Conservation (phyloP, 2,113 vertebrate genomes). For the Phaethon lepturus region DNA sequence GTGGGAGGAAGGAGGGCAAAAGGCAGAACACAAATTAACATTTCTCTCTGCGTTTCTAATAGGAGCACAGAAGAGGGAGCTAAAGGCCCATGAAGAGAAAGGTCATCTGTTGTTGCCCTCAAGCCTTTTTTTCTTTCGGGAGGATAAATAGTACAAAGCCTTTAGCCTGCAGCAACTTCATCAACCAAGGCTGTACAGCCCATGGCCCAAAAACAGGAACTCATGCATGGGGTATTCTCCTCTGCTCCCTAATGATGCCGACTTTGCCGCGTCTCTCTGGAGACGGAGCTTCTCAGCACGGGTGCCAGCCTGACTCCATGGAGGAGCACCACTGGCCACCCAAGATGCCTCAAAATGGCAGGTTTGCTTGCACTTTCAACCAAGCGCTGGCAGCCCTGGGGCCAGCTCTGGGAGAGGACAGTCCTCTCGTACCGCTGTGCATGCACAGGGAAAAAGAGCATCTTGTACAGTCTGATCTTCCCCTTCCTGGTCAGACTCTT, state of each 20-base stretch:
- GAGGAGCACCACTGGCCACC: not conserved
- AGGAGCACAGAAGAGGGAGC: constrained; percentile 56
- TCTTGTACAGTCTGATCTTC: not conserved
- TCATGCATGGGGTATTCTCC: not conserved
- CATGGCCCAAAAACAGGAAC: not conserved
- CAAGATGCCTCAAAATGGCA: not conserved
- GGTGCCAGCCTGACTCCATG: not conserved
- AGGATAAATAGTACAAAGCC: not conserved
- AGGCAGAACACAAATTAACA: not conserved
- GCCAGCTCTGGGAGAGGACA: not conserved
- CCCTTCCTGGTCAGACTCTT: not conserved
- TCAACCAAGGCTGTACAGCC: not conserved
- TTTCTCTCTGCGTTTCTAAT: not conserved
- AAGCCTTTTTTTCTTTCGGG: not conserved
- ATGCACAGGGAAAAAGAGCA: not conserved
- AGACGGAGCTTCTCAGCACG: rapidly evolving
- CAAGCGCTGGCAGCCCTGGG: not conserved
- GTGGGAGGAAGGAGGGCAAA: not conserved
- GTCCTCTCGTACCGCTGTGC: not conserved
- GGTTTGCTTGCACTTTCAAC: not conserved
- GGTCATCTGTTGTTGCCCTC: not conserved
- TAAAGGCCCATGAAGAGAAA: not conserved
- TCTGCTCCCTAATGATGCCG: not conserved
- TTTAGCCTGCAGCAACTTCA: not conserved
- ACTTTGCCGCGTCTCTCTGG: not conserved